A percentile compares a stretch with the other conserved stretches of the same genome.
These are phyloP conservation scores for Tachina lurida DNA, from an alignment of 2,888 invertebrate species.

Conservation along the genomic window DNA sequence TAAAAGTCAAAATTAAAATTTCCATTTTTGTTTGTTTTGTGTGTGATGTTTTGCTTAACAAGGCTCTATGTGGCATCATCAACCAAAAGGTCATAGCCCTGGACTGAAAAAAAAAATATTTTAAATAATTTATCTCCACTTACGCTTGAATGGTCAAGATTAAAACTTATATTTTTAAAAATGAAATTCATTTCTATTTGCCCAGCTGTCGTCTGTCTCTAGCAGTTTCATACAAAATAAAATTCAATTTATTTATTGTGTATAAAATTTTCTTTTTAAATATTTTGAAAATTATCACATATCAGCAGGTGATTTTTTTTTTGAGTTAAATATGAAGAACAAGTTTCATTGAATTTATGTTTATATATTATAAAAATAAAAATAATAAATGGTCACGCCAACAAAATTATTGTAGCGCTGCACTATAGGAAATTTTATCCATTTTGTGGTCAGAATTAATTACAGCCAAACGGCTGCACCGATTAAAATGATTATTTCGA, in stretches of 20 bases:
- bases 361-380: too few relatives aligned
- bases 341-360: too few relatives aligned
- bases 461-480: too few relatives aligned
- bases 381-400: too few relatives aligned
- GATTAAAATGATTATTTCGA: too few relatives aligned
- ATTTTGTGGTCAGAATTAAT: too few relatives aligned
- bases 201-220: too few relatives aligned
- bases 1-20: conserved; percentile 4
- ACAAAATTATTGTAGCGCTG: too few relatives aligned
- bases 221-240: background rate
- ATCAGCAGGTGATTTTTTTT: too few relatives aligned
- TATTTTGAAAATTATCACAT: too few relatives aligned
- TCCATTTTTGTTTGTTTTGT: conserved; percentile 29
- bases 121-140: conserved; percentile 62
- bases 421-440: too few relatives aligned
- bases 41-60: conserved; percentile 47
- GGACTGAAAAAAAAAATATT: conserved; percentile 6
- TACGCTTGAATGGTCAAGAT: conserved; percentile 43
- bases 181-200: background rate
- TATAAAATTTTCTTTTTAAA: background rate
- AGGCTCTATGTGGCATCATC: background rate
- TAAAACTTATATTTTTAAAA: conserved; percentile 5
- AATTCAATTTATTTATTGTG: background rate
- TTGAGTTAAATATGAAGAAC: too few relatives aligned
- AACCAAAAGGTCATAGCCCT: background rate